A percentile compares a stretch with the other conserved stretches of the same genome.
Evolutionary conservation across 2,113 vertebrate genomes (phyloP).

Genomic region (Gavia stellata): DNA sequence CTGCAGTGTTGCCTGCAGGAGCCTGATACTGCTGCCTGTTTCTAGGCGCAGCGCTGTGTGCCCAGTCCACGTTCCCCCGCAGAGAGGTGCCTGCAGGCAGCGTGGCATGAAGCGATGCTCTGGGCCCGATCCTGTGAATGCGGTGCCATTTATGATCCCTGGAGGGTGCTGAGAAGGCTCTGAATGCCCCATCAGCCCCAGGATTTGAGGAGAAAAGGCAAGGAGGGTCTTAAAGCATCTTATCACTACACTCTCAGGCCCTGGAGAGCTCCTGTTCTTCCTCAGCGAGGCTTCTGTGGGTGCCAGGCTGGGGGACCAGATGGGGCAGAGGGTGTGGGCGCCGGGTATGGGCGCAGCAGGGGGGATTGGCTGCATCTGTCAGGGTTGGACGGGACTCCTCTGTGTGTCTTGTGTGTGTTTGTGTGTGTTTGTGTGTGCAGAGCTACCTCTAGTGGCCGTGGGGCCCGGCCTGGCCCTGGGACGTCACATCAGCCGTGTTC

Average conservation of each 20-base stretch:
- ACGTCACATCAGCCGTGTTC: fast-evolving
- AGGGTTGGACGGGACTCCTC: fast-evolving
- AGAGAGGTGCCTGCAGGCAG: background rate
- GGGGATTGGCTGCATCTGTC: fast-evolving
- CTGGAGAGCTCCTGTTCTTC: background rate
- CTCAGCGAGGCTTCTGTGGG: background rate
- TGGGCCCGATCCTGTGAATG: background rate
- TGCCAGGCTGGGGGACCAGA: background rate
- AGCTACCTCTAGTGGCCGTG: constrained; percentile 49
- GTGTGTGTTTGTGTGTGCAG: background rate
- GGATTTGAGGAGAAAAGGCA: background rate
- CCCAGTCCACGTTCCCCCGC: fast-evolving
- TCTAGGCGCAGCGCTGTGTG: background rate
- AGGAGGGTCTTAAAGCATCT: background rate
- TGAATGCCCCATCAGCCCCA: no score
- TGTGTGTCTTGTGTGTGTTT: fast-evolving
- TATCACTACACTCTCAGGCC: fast-evolving
- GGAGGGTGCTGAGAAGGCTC: background rate
- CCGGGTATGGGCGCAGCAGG: fast-evolving
- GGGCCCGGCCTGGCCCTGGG: background rate
- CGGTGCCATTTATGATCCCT: background rate
- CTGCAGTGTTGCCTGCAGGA: background rate
- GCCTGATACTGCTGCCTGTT: background rate
- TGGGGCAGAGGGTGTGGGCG: fast-evolving
- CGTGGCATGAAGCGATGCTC: background rate